Conservation (phyloP, 2,797 vertebrate genomes). For the Hippopotamyrus pictus region DNA sequence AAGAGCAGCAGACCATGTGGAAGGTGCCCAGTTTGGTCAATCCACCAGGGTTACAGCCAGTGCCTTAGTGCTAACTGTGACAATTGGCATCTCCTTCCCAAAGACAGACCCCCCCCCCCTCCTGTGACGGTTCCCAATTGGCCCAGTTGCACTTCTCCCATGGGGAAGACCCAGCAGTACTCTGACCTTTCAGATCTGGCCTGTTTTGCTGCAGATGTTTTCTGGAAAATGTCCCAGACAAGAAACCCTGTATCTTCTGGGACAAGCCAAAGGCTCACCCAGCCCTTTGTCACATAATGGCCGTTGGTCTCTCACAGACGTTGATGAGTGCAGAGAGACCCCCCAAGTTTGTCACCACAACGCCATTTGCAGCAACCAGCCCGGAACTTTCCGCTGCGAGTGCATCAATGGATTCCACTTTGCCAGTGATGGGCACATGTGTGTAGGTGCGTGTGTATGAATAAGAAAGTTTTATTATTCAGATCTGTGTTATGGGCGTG, state of each 20-base stretch:
- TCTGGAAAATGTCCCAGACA: constrained; percentile 24
- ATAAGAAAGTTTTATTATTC: background rate
- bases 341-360: constrained; percentile 68
- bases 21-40: background rate
- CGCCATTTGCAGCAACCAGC: constrained; percentile 81
- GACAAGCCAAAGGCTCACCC: background rate
- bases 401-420: constrained; percentile 81
- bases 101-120: background rate
- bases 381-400: constrained; percentile 87
- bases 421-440: constrained; percentile 64
- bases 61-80: background rate
- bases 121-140: background rate
- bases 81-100: background rate
- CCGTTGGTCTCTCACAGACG: constrained; percentile 55
- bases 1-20: background rate
- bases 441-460: constrained; percentile 53
- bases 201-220: background rate
- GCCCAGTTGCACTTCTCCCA: background rate
- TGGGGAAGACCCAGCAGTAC: background rate
- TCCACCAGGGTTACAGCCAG: background rate
- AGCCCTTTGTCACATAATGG: background rate
- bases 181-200: background rate
- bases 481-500: background rate
- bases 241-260: background rate
- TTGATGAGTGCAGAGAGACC: constrained; percentile 83